Percentiles rank a stretch among this genome's conserved stretches.
These are phyloP conservation scores for Linyphia triangularis DNA, from an alignment of 2,888 invertebrate genomes.

Conservation along the genomic window DNA sequence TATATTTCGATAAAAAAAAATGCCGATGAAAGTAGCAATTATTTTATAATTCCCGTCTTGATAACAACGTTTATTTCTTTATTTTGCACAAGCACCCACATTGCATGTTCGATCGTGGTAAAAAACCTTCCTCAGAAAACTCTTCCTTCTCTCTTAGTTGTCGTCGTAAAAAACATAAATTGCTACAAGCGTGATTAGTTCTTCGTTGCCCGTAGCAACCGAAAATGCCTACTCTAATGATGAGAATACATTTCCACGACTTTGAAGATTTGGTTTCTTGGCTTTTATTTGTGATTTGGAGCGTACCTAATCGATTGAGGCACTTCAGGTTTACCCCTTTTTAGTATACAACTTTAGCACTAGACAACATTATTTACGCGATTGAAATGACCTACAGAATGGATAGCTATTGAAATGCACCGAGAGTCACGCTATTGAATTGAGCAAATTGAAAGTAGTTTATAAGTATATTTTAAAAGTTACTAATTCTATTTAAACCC, in stretches of 20 bases:
- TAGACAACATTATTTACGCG: conserved; percentile 59
- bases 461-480: too few species aligned
- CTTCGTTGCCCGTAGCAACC: conserved; percentile 54
- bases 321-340: conserved; percentile 26
- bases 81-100: too few species aligned
- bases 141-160: conserved; percentile 36
- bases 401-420: too few species aligned
- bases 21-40: too few species aligned
- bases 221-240: conserved; percentile 63
- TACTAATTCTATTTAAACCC: too few species aligned
- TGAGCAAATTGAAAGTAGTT: too few species aligned
- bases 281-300: conserved; percentile 52
- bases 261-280: conserved; percentile 61
- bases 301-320: conserved; percentile 41
- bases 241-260: conserved; percentile 65
- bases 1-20: too few species aligned
- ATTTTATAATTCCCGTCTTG: too few species aligned
- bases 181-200: conserved; percentile 65
- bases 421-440: background rate
- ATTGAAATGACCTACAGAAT: conserved; percentile 53
- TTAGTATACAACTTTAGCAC: conserved; percentile 44
- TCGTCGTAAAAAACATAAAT: conserved; percentile 70
- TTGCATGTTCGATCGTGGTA: too few species aligned
- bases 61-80: too few species aligned
- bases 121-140: too few species aligned